Base-by-base conservation (phyloP, 2,797 vertebrate genomes). In the Spinus pinus region DNA sequence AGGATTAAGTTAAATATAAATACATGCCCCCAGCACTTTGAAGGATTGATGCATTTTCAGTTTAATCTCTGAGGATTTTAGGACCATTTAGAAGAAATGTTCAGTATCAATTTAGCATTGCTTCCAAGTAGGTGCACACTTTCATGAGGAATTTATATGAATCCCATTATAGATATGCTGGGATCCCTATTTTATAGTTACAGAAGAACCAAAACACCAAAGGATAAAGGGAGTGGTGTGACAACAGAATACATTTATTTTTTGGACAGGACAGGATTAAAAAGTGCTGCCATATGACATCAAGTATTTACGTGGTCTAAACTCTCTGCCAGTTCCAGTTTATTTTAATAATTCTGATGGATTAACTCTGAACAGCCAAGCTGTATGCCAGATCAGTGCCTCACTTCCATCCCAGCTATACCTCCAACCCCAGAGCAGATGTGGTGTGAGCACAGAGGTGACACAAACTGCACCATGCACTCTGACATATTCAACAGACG, bases 21-120 rank as follows among this genome's bases (percentile, higher is more conserved):
- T 57, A 71, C 23, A 30, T 8, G 13, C 27, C 42, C 35, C 27
- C 50, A 39, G 47, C 23, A 16, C 42, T 88, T 50, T 51, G 79
- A 82, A 71, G 53, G 56, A 64, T 1, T 77, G 91, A 57, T 72
- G 57, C 2, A 2, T 56, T 94, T 96, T 72, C 0, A 8, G 69
- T 82, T 91, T 90, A 56, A 92, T 85, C 58, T 90, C 61, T 41
- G 65, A 50, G 69, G 80, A 41, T 86, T 86, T 91, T n/a, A 64
- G 46, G 53, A 33, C 53, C 30, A 16, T 65, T 57, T 58, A 81
- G 50, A 74, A 88, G 79, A 79, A 86, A 69, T 35, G 2, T 58
- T 69, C 42, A 25, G 1, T 71, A 87, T 78, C 42, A 47, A 5
- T 47, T 69, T 65, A 61, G 39, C 28, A 8, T 41, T 72, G 57